Base-by-base conservation (phyloP, 2,113 vertebrate genomes). In the Megaceryle torquata region DNA sequence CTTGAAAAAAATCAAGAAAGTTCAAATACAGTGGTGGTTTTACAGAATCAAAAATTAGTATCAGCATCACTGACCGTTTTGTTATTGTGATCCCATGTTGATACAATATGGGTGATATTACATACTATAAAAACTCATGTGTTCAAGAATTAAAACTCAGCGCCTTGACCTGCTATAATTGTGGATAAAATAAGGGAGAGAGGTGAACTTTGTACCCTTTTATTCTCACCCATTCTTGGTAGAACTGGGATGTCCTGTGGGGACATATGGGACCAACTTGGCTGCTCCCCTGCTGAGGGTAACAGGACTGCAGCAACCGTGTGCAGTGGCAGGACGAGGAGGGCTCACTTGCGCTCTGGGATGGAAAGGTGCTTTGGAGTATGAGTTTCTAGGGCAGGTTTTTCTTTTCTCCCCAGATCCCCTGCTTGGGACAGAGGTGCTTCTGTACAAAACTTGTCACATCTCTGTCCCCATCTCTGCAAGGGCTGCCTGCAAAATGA, bases 311-410 rank as follows among this genome's bases (percentile, higher is more conserved):
- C 4, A 9, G 33, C 64, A 54, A 22, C 56, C 60, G 21, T 16
- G 48, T 2, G 2, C 3, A 3, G 28, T 56, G 50, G 26, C 28
- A 72, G 57, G 29, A 57, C 0, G 0, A 92, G 28, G 64, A 86
- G 20, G 11, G 5, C 26, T 82, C 9, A 1, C 6, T 72, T 5
- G 4, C 76, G 54, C 11, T 86, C 35, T 1, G 1, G 39, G 16
- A 6, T 69, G 15, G 13, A 61, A 0, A 3, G 13, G 17, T 0
- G 2, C 28, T 83, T 60, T 59, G 31, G 80, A 91, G 60, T 29
- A 28, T 5, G 8, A 50, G 13, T 74, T 79, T 84, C 50, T 25
- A 44, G 18, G 26, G 10, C 21, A 90, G 22, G 11, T 35, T 37
- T 8, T 83, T 74, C 68, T 91, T 79, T 51, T 15, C 5, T 72